Percentiles rank a stretch among this genome's conserved stretches.
Evolutionary conservation across 2,113 vertebrate species (phyloP).

Genomic region (Paramormyrops kingsleyae): DNA sequence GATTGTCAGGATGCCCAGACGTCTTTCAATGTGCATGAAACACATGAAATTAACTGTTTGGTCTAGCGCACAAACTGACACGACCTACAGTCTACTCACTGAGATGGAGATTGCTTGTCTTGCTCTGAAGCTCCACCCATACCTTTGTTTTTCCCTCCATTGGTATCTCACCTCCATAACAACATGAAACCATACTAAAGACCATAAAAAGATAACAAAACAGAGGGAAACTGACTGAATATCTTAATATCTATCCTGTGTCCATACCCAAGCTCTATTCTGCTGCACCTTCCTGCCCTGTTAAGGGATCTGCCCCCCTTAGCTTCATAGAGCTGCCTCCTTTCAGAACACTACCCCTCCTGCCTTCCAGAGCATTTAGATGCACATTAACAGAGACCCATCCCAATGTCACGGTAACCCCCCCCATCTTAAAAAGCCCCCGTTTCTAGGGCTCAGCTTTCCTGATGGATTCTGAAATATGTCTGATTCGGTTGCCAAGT

Average conservation of each 20-base stretch:
- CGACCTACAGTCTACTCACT: not conserved
- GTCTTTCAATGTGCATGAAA: not conserved
- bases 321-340: not conserved
- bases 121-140: not conserved
- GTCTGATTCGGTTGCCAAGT: conserved; percentile 48
- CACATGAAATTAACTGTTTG: not conserved
- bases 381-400: not conserved
- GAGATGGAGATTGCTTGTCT: not conserved
- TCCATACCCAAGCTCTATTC: not conserved
- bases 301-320: not conserved
- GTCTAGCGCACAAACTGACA: not conserved
- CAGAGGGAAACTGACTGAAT: not conserved
- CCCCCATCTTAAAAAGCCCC: not conserved
- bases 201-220: not conserved
- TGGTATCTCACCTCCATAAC: not conserved
- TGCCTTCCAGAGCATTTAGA: not conserved
- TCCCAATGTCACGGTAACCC: not conserved
- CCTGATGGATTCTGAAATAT: not conserved
- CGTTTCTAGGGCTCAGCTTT: not conserved
- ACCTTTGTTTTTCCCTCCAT: not conserved
- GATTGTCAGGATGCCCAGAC: not conserved
- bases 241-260: not conserved
- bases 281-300: not conserved
- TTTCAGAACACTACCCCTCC: not conserved
- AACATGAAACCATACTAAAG: not conserved